Percentiles rank a stretch among this genome's conserved stretches.
These are phyloP conservation scores for Melieria picta DNA, from an alignment of 2,888 invertebrate genomes.

Conservation along the genomic window DNA sequence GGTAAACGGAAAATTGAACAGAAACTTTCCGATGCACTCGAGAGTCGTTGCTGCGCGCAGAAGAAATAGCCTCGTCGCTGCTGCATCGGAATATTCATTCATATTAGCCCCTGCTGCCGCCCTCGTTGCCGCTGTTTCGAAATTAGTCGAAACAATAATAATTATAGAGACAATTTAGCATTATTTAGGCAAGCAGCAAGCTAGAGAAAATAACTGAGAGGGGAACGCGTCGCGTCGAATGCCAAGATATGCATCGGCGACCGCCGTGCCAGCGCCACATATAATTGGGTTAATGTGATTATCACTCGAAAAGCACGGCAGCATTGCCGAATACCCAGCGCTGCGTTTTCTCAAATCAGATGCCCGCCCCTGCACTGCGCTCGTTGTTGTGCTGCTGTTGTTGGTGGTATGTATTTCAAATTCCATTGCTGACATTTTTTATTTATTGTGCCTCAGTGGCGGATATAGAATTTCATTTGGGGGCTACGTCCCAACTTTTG, in stretches of 20 bases:
- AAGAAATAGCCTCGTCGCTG: neutral
- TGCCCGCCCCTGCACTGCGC: neutral
- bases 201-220: neutral
- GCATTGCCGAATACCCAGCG: neutral
- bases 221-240: neutral
- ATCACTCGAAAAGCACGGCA: constrained; percentile 2
- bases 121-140: neutral
- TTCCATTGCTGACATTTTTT: too few relatives aligned
- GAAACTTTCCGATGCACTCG: constrained; percentile 11
- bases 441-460: too few relatives aligned
- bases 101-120: neutral
- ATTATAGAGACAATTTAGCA: constrained; percentile 25
- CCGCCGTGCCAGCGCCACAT: neutral
- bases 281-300: constrained; percentile 32
- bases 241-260: neutral
- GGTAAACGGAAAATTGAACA: constrained; percentile 12
- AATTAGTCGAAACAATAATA: constrained; percentile 23
- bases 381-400: too few relatives aligned
- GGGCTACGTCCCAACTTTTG: too few relatives aligned
- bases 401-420: too few relatives aligned
- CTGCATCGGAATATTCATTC: constrained; percentile 4
- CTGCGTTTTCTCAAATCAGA: neutral
- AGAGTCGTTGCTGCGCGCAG: neutral
- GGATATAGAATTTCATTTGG: too few relatives aligned
- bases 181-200: neutral